Evolutionary conservation across 2,888 invertebrate species (phyloP).

Genomic region (Baronia brevicornis): DNA sequence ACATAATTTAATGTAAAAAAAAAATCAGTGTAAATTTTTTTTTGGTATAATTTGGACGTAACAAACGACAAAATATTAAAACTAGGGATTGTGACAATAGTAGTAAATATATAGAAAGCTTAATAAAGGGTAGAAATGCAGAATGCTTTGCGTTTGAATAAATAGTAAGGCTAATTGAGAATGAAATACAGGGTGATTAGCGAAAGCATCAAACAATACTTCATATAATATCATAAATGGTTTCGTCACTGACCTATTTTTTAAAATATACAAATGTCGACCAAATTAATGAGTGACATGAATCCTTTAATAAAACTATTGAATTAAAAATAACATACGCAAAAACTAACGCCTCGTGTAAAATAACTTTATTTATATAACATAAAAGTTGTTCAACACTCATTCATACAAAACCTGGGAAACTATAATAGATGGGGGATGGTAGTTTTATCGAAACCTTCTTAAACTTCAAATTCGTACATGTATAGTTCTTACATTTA

Average conservation of each 20-base stretch:
- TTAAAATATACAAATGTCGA: no score
- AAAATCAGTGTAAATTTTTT: constrained; percentile 3
- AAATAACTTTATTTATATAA: no score
- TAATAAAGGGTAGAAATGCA: constrained; percentile 49
- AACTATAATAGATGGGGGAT: no score
- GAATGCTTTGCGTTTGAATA: constrained; percentile 53
- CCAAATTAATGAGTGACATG: no score
- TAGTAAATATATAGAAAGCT: constrained; percentile 66
- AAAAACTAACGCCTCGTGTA: no score
- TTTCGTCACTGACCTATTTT: no score
- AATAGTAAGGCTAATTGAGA: constrained; percentile 34
- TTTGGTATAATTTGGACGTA: constrained; percentile 8
- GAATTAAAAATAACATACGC: no score
- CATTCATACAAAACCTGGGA: no score
- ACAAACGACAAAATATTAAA: constrained; percentile 26
- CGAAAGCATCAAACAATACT: constrained; percentile 47
- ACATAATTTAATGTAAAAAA: not conserved
- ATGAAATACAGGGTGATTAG: constrained; percentile 56
- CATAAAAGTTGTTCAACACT: no score
- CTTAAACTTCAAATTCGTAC: constrained; percentile 15
- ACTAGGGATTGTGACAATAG: constrained; percentile 70
- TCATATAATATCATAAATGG: no score
- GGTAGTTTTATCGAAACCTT: constrained; percentile 17
- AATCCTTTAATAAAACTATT: no score
- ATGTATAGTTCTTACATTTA: no score